Evolutionary conservation across 2,888 invertebrate genomes (phyloP).

Genomic region (Tyria jacobaeae): DNA sequence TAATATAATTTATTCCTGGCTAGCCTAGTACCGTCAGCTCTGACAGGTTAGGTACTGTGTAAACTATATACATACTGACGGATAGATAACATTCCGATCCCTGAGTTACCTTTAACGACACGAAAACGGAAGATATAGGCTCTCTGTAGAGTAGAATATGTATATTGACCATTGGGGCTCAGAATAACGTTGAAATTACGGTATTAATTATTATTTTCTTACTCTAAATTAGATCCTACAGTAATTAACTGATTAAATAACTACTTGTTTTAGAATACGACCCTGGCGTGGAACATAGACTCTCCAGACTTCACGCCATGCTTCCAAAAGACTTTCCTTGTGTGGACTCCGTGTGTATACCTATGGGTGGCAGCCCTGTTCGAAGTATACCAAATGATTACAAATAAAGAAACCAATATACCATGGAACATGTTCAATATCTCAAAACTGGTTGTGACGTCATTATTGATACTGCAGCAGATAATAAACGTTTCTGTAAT

Average conservation of each 20-base stretch:
- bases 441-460: slow-evolving; percentile 88
- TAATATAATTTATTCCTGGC: too few relatives aligned
- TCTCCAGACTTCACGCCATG: slow-evolving; percentile 95
- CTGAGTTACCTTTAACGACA: too few relatives aligned
- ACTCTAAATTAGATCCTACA: too few relatives aligned
- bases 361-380: slow-evolving; percentile 91
- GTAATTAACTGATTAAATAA: background rate
- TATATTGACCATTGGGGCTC: too few relatives aligned
- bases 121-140: too few relatives aligned
- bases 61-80: too few relatives aligned
- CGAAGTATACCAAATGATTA: slow-evolving; percentile 90
- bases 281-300: slow-evolving; percentile 92
- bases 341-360: slow-evolving; percentile 95
- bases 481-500: slow-evolving; percentile 88
- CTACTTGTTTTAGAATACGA: slow-evolving; percentile 88
- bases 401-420: slow-evolving; percentile 91
- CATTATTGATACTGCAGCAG: slow-evolving; percentile 88
- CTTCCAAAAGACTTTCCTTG: slow-evolving; percentile 95
- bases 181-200: too few relatives aligned
- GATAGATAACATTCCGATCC: too few relatives aligned
- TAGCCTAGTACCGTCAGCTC: too few relatives aligned
- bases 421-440: slow-evolving; percentile 91
- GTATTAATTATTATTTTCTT: too few relatives aligned
- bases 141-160: too few relatives aligned
- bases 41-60: too few relatives aligned